A percentile compares a stretch with the other conserved stretches of the same genome.
Evolutionary conservation across 2,888 invertebrate genomes (phyloP).

Genomic region (Trilocha varians): DNA sequence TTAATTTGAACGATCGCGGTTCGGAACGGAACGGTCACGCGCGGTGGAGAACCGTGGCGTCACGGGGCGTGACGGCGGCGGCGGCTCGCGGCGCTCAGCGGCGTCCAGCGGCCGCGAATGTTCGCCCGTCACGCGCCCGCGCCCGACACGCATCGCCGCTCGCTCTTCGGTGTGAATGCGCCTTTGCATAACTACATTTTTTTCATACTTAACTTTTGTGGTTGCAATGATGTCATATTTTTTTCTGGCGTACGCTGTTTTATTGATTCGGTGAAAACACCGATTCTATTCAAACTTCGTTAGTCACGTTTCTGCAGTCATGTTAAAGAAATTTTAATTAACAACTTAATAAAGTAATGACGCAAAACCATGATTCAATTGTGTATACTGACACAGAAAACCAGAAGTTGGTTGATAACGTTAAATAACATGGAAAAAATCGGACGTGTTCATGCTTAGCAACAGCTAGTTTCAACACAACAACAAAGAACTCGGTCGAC

Average conservation of each 20-base stretch:
- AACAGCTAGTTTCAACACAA: constrained; percentile 1
- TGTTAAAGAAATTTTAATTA: too few relatives aligned
- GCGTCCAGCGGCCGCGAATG: constrained; percentile 3
- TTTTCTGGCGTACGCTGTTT: background rate
- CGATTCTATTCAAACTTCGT: background rate
- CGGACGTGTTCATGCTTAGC: background rate
- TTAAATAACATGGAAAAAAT: background rate
- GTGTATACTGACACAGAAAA: background rate
- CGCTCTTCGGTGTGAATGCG: constrained; percentile 44
- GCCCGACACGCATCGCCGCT: constrained; percentile 34
- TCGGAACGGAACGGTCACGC: constrained; percentile 65
- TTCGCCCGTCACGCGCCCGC: constrained; percentile 30
- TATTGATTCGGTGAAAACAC: background rate
- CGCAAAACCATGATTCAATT: background rate
- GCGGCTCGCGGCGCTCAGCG: constrained; percentile 15
- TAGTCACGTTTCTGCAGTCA: too few relatives aligned
- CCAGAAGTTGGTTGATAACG: background rate
- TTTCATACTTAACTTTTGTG: constrained; percentile 1
- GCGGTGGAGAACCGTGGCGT: constrained; percentile 38
- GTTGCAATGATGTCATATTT: background rate
- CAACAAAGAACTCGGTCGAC: constrained; percentile 2
- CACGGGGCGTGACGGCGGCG: constrained; percentile 40
- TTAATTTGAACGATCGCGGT: constrained; percentile 55
- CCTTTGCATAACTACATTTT: constrained; percentile 42
- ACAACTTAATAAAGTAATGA: constrained; percentile 4